phyloP scores from a whole-genome alignment of 2,888 invertebrate species.

The Heteromurus nitidus region DNA sequence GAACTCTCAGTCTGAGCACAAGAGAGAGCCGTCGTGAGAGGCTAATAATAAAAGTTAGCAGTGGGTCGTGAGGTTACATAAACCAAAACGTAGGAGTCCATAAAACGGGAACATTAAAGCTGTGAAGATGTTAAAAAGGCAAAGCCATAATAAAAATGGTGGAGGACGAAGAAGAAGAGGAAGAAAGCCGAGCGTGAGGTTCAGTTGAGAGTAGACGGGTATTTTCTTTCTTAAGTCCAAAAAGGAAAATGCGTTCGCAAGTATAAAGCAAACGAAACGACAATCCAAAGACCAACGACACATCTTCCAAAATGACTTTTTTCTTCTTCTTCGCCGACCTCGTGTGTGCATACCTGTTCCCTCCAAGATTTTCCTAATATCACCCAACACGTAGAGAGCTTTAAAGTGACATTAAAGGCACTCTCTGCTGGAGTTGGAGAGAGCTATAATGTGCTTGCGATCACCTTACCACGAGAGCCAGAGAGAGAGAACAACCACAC shows the following conservation, averaged over 20 bases:
- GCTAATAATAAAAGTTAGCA: neutral
- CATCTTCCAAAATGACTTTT: constrained; percentile 1
- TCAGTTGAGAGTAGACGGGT: neutral
- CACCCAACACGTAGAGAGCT: too few species aligned
- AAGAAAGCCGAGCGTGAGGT: too few species aligned
- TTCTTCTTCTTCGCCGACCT: neutral
- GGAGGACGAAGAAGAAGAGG: neutral
- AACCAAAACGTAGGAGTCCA: constrained; percentile 42
- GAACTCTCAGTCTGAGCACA: neutral
- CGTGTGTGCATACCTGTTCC: neutral
- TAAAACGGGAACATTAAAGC: constrained; percentile 61
- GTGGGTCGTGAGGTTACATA: constrained; percentile 56
- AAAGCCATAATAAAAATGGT: constrained; percentile 45
- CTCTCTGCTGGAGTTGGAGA: neutral
- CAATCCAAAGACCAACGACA: neutral
- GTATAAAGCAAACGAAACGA: constrained; percentile 8
- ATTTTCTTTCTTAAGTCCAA: too few species aligned
- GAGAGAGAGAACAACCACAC: too few species aligned
- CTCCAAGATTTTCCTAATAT: neutral
- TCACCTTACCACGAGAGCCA: neutral
- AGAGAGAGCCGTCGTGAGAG: constrained; percentile 17
- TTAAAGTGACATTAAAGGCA: constrained; percentile 8
- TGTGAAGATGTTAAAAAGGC: constrained; percentile 52
- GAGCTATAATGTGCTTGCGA: neutral
- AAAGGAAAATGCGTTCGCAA: constrained; percentile 2